Percentiles rank a stretch among this genome's conserved stretches.
phyloP scores from a whole-genome alignment of 2,113 vertebrate genomes.

The Mionectes macconnelli region DNA sequence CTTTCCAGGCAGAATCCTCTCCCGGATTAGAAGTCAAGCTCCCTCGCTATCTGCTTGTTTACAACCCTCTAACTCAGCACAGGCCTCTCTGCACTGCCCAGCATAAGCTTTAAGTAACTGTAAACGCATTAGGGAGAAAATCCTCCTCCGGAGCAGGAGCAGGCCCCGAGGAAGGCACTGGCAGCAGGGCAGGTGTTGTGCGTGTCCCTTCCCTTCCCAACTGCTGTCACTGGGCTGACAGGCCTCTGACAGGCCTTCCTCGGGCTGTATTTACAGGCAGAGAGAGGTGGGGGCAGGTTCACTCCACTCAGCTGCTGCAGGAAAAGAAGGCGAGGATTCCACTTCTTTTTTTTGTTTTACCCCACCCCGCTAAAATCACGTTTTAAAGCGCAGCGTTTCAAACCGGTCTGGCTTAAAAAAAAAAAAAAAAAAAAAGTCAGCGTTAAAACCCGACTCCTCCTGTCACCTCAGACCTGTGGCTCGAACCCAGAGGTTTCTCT shows the following conservation, averaged over 20 bases:
- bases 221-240: background rate
- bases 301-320: rapidly evolving
- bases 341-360: background rate
- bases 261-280: background rate
- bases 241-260: background rate
- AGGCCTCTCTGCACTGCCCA: background rate
- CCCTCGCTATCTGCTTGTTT: background rate
- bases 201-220: background rate
- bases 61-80: background rate
- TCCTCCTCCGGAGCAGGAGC: background rate
- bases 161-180: background rate
- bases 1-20: conserved; percentile 28
- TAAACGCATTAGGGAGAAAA: conserved; percentile 18
- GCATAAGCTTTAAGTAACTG: background rate
- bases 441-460: background rate
- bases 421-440: background rate
- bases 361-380: background rate
- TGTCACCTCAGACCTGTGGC: background rate
- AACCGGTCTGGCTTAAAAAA: background rate
- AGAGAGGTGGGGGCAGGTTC: background rate
- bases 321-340: rapidly evolving
- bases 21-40: background rate
- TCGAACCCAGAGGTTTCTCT: background rate
- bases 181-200: background rate
- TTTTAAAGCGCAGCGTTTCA: background rate